Base-by-base conservation (phyloP, 2,113 vertebrate genomes). In the Tragulus kanchil region DNA sequence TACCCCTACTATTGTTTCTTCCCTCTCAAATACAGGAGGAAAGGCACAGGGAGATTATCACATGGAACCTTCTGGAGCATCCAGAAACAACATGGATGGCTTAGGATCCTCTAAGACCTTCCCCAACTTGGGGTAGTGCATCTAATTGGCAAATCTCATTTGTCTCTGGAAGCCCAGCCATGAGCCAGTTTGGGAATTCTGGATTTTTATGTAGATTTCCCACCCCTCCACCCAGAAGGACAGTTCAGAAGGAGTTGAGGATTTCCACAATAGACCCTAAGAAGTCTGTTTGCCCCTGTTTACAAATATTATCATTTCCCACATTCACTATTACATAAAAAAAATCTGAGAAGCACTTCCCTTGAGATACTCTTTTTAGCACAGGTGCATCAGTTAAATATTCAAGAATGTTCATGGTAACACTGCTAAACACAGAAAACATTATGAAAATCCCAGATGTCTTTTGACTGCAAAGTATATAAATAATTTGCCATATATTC, bases 401-500 rank as follows among this genome's bases (percentile, higher is more conserved):
- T 77, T 88, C 89, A 79, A 6, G 19, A 26, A 48, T 10, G 56
- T 23, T 83, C 92, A 15, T 5, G 50, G 52, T 8, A 56, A 71
- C n/a, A 28, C 9, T 59, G 83, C 42, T 78, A 73, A 23, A 42
- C 77, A 84, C 14, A 85, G 75, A 28, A 83, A 45, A 81, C 69
- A 52, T 62, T 58, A 93, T 82, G 75, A 50, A 84, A 94, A 75
- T 48, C 13, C 62, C 77, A 50, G 45, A 16, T 45, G 77, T 84
- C 64, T 78, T 31, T 23, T 77, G 82, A 89, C 45, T 94, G 78
- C 54, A 28, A 54, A 85, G 83, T 42, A 62, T 79, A 59, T 75
- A 91, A 86, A 93, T 65, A 95, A 93, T 73, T 56, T 31, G 45
- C 89, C 73, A 52, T 15, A 59, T 28, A 75, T 36, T 92, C 94